Percentiles rank a stretch among this genome's conserved stretches.
These are phyloP conservation scores for Venustaconcha ellipsiformis DNA, from an alignment of 1,140 invertebrate species.

Conservation along the genomic window DNA sequence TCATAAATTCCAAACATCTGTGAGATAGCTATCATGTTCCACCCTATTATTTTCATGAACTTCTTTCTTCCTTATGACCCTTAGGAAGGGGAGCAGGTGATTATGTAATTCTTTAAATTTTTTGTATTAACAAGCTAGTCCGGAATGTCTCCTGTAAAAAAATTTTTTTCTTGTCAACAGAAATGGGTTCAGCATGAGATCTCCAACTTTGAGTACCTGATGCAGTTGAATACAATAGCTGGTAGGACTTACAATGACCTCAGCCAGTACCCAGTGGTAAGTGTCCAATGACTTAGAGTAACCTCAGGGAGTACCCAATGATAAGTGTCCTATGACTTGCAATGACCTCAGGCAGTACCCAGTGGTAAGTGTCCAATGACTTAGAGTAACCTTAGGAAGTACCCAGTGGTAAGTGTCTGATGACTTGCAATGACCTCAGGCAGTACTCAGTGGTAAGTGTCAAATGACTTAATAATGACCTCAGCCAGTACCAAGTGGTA, in stretches of 20 bases:
- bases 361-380: neutral
- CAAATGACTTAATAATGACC: slow-evolving; percentile 3
- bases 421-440: neutral
- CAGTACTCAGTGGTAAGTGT: neutral
- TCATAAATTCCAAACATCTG: no score
- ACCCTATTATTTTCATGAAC: no score
- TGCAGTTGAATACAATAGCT: slow-evolving; percentile 73
- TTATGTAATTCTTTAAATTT: no score
- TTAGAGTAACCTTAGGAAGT: neutral
- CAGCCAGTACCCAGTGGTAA: slow-evolving; percentile 71
- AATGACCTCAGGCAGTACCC: neutral
- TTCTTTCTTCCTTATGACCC: no score
- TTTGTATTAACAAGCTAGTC: no score
- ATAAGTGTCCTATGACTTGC: neutral
- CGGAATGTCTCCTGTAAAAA: neutral
- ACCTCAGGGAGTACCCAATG: neutral
- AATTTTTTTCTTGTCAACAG: slow-evolving; percentile 52
- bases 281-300: slow-evolving; percentile 18
- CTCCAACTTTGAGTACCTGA: slow-evolving; percentile 79
- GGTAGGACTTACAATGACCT: slow-evolving; percentile 72
- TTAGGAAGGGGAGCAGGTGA: no score
- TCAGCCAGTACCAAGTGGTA: slow-evolving; percentile 71
- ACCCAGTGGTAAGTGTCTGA: neutral
- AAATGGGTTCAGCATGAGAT: slow-evolving; percentile 79
- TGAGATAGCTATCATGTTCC: no score